These are phyloP conservation scores for Phallusia fumigata DNA, from an alignment of 23 tunicate species.

Conservation along the genomic window DNA sequence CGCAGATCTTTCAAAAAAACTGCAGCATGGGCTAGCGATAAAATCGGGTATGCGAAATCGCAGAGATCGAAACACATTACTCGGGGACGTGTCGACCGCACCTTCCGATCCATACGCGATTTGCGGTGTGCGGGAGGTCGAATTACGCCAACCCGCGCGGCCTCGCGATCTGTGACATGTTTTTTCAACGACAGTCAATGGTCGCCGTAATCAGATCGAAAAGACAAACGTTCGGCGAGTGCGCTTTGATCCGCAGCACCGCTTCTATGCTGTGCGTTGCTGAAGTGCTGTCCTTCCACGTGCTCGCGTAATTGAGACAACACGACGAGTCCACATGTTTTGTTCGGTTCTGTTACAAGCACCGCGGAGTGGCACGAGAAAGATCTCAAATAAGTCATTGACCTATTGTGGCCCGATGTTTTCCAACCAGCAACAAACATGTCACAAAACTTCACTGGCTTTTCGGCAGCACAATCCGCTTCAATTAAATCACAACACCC, in stretches of 20 bases:
- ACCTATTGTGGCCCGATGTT: not conserved
- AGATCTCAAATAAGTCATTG: too few relatives aligned
- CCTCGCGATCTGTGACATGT: not conserved
- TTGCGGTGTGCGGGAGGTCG: not conserved
- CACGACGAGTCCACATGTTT: conserved; percentile 1
- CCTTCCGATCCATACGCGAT: not conserved
- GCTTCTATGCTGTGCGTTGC: not conserved
- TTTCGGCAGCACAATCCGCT: not conserved
- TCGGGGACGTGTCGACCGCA: not conserved
- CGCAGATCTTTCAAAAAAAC: too few relatives aligned
- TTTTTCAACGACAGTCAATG: not conserved
- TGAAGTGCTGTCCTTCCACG: not conserved
- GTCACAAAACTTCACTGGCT: not conserved
- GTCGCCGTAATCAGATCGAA: not conserved
- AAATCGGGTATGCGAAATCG: too few relatives aligned
- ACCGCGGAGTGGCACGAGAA: not conserved
- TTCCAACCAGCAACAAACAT: not conserved
- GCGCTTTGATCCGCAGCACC: not conserved
- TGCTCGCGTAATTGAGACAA: conserved; percentile 2
- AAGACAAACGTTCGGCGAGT: not conserved
- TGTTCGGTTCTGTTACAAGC: not conserved
- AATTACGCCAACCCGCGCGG: not conserved
- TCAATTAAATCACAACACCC: too few relatives aligned
- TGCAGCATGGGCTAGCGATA: too few relatives aligned
- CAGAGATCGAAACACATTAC: not conserved